Evolutionary conservation across 2,888 invertebrate genomes (phyloP).

Genomic region (Rhagophthalmus giganteus): DNA sequence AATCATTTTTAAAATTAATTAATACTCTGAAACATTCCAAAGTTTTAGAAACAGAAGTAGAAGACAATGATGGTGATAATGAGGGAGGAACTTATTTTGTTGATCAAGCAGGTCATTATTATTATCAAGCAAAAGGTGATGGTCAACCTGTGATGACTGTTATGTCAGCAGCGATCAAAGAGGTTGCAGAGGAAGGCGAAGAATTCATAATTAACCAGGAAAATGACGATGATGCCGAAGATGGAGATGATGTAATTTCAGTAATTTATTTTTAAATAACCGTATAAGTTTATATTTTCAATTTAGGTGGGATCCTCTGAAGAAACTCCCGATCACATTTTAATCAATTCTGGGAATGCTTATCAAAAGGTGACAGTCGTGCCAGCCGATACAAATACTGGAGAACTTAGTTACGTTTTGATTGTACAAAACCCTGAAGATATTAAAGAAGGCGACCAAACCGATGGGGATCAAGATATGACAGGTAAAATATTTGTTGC

Average conservation of each 20-base stretch:
- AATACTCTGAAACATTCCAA: background rate
- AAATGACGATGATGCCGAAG: conserved; percentile 54
- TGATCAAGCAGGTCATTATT: conserved; percentile 80
- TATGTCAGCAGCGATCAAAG: conserved; percentile 58
- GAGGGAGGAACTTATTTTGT: conserved; percentile 77
- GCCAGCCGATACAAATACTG: conserved; percentile 74
- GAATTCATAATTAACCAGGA: conserved; percentile 59
- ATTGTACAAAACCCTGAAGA: conserved; percentile 72
- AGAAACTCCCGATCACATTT: conserved; percentile 53
- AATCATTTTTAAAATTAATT: background rate
- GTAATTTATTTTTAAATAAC: conserved; percentile 2
- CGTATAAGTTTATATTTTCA: too few relatives aligned
- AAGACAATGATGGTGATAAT: conserved; percentile 55
- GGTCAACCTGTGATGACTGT: conserved; percentile 67
- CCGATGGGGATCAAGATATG: conserved; percentile 60
- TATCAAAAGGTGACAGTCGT: conserved; percentile 84
- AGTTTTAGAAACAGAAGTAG: conserved; percentile 39
- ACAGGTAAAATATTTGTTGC: conserved; percentile 49
- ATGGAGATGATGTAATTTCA: conserved; percentile 40
- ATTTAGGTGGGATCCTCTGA: too few relatives aligned
- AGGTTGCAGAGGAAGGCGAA: conserved; percentile 54
- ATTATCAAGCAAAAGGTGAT: conserved; percentile 73
- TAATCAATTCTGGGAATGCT: conserved; percentile 63
- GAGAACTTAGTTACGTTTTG: conserved; percentile 85
- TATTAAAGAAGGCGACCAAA: conserved; percentile 56